phyloP scores from a whole-genome alignment of 30 jellyfish, hydroid and myxozoan species.

The Aurelia coerulea region DNA sequence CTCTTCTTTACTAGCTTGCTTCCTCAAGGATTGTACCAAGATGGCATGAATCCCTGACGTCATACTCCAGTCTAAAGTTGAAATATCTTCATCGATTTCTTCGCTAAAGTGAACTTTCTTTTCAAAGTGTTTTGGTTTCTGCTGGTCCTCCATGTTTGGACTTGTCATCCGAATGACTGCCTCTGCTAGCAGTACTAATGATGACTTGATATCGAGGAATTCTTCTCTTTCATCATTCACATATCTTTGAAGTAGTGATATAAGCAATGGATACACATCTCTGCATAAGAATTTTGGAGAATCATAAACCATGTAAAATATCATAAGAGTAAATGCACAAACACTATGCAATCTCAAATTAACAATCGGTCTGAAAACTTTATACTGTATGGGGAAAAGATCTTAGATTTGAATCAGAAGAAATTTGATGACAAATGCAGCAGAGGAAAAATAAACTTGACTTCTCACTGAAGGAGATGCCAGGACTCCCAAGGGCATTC shows the following conservation, averaged over 20 bases:
- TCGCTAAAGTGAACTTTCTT: conserved; percentile 3
- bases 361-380: no score
- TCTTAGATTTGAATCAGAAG: no score
- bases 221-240: neutral
- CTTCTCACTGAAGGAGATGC: no score
- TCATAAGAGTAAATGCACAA: no score
- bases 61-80: conserved; percentile 10
- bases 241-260: conserved; percentile 36
- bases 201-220: neutral
- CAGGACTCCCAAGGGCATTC: no score
- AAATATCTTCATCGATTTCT: neutral
- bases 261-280: conserved; percentile 40
- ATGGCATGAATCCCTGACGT: conserved; percentile 22
- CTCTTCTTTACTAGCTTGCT: no score
- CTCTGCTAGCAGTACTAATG: conserved; percentile 22
- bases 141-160: neutral
- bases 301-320: neutral
- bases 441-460: no score
- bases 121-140: neutral
- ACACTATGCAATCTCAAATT: no score
- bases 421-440: no score
- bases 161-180: conserved; percentile 14
- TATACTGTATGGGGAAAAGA: no score
- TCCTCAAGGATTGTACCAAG: conserved; percentile 3
- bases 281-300: neutral